Evolutionary conservation across 2,113 vertebrate species (phyloP), one percentile per base, ranked within the genome.

Genomic region (Caranx melampygus): DNA sequence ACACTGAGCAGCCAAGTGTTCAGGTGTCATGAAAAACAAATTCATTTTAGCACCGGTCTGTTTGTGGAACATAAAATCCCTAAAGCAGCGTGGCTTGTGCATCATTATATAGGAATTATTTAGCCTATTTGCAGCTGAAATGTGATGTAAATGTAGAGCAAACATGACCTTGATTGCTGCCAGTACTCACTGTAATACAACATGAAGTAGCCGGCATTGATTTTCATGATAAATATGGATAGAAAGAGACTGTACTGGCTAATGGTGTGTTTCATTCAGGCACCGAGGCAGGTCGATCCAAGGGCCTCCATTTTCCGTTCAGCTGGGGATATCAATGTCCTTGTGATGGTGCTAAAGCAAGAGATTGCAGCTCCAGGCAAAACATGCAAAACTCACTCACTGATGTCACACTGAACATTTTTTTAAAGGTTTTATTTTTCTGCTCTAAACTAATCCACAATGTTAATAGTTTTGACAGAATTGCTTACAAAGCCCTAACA

Each of bases 401-500:
- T 67, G 55, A 72, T 79, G 64, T 75, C 78, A 62, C 37, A 62
- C 61, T 2, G 20, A 2, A 1, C 33, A 77, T 49, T 51, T 31
- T 49, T 69, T 18, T 12, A 31, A 45, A 75, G 11, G 31, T 82
- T 82, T 73, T 54, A 26, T 69, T 61, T 69, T 83, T 51, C n/a
- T 52, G 18, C 57, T 69, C 59, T 58, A 52, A 87, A 86, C 86
- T 84, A 90, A 89, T 89, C 79, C 79, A 86, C 77, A 88, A 90
- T 90, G 88, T 85, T 92, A 93, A 91, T 89, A 88, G 91, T 89
- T 92, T 84, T 78, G 91, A 93, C 92, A 92, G 83, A 92, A 91
- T 20, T 91, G 92, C 89, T 90, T 92, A 93, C 88, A 82, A 89
- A 91, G 87, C 77, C 67, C 35, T 26, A 67, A 68, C 82, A 68